Evolutionary conservation across 1,140 invertebrate species (phyloP), one percentile per base, ranked within the genome.

Genomic region (Portunus trituberculatus): DNA sequence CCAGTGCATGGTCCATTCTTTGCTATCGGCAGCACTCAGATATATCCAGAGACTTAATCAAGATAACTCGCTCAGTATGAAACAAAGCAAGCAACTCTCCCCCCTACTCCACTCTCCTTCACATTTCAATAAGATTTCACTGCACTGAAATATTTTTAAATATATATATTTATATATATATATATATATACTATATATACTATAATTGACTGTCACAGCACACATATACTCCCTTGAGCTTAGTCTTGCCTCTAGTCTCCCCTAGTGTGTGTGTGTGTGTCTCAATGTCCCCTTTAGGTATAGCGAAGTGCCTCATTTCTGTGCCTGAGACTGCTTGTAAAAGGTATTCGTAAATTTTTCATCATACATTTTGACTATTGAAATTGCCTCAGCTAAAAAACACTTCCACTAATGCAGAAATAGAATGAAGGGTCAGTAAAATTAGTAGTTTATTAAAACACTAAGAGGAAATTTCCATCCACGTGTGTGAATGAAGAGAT

Each of bases 21-120:
- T 92, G 94, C 94, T 95, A 95, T 95, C 83, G 94, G 94, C 94
- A 95, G 91, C 94, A 95, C 91, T 95, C 90, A 94, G 82, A 76
- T 83, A 94, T 86, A 46, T 91, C 89, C 32, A 87, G 88, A 94
- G 45, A 87, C 52, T 46, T 95, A n/a, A 86, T 59, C 91, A 95
- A 95, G 86, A 92, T 82, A 92, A 95, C 25, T 95, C 90, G 94
- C 94, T 95, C 90, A 92, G 52, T 95, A 92, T 92, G 83, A 92
- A 86, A 92, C 90, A 76, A n/a, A 94, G 59, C 84, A 94, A 95
- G 29, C 93, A 86, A 88, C 59, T 86, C 84, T 91, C 82, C 91
- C 76, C 91, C 94, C 31, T 52, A 59, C 91, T 46, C 39, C 93
- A 82, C 45, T 83, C 32, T 32, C 67, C 76, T 29, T 29, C 89